Base-by-base conservation (phyloP, 2,113 vertebrate genomes). In the Sinocyclocheilus rhinocerous region DNA sequence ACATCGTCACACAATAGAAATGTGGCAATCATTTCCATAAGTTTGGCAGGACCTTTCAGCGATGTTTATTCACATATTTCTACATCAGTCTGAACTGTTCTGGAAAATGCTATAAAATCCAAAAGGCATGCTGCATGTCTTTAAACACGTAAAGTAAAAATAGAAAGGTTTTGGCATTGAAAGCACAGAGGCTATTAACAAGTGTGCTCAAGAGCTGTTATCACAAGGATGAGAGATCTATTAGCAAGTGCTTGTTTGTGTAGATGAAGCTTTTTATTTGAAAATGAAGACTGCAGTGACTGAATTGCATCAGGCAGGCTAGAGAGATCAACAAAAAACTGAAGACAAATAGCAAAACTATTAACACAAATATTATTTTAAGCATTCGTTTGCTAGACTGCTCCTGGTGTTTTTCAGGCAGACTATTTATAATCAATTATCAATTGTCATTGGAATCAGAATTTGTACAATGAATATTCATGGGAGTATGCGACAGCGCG, bases 181-280 rank as follows among this genome's bases (percentile, higher is more conserved):
- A 84, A 84, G 65, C 65, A 22, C 8, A 11, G 22, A 11, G 10
- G 36, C 81, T 79, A 75, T 83, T 86, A 84, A 65, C 83, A 88
- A 63, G 48, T 15, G 57, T 63, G 29, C 75, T 79, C 7, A 42
- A 88, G 84, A 52, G 79, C 79, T 78, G 73, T 85, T 85, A 83
- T 76, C 36, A 55, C 84, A 18, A 26, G 22, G 79, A 86, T 33
- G 57, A 76, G 67, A 84, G 61, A 84, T 80, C 84, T 86, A 83
- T 86, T 88, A 88, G 87, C 84, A 63, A 45, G 87, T 45, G 55
- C 75, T 79, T 88, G 84, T 86, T 88, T 86, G 78, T 88, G 87
- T 67, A 84, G 81, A 76, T 26, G 36, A 29, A 76, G 65, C n/a
- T 76, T 84, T 87, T 73, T 22, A 29, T 55, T 36, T 79, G n/a